These are phyloP conservation scores for Phytoseiulus persimilis DNA, from an alignment of 2,888 invertebrate genomes.

Conservation along the genomic window DNA sequence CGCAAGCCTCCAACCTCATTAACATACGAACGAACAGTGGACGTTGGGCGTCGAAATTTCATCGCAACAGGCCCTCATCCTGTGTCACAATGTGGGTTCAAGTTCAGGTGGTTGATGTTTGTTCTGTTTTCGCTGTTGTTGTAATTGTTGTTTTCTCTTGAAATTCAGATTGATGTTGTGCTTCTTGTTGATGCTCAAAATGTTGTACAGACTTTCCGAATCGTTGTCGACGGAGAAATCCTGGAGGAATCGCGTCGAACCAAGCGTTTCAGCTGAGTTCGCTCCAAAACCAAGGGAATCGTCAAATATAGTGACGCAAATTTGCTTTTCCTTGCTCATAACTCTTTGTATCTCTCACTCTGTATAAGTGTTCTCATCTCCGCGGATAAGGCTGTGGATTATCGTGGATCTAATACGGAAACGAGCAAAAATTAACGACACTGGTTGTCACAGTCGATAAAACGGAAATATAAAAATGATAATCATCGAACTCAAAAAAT, in stretches of 20 bases:
- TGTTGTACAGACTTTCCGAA: not conserved
- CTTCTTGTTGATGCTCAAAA: not conserved
- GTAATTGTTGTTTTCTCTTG: conserved; percentile 19
- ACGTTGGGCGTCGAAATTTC: conserved; percentile 5
- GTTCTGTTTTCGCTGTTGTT: not conserved
- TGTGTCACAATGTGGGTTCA: conserved; percentile 5
- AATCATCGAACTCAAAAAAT: not conserved
- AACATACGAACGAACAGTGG: not conserved
- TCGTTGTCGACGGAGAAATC: not conserved
- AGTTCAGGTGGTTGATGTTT: not conserved
- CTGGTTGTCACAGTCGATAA: not conserved
- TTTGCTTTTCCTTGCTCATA: not conserved
- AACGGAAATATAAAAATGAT: not conserved
- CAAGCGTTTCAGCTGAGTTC: not conserved
- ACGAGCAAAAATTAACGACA: not conserved
- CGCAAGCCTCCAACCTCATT: not conserved
- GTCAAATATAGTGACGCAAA: not conserved
- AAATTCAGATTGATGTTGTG: conserved; percentile 12
- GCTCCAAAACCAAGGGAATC: not conserved
- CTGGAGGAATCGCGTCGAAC: not conserved
- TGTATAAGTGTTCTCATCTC: not conserved
- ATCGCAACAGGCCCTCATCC: not conserved
- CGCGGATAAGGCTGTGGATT: not conserved
- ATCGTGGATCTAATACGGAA: not conserved
- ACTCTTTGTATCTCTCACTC: not conserved